Conservation (phyloP, 1,140 invertebrate species). For the Plodia interpunctella region DNA sequence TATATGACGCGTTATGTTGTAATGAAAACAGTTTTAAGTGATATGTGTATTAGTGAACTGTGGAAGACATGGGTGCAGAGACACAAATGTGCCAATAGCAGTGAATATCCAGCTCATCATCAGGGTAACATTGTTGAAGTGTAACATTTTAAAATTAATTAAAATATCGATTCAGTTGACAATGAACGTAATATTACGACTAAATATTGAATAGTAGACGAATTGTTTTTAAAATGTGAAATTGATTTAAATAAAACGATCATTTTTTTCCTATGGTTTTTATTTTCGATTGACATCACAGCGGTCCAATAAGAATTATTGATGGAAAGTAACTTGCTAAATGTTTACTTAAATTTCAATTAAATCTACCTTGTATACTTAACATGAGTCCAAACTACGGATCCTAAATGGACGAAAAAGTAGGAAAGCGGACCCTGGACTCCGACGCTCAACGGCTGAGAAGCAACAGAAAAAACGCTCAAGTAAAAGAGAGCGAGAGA, state of each 20-base stretch:
- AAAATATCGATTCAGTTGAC: neutral
- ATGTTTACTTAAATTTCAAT: no score
- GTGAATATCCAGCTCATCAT: constrained; percentile 51
- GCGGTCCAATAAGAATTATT: no score
- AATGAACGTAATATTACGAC: constrained; percentile 20
- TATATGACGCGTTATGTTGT: neutral
- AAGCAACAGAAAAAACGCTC: no score
- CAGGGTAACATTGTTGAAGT: constrained; percentile 40
- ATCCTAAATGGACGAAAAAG: no score
- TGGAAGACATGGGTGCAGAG: constrained; percentile 13
- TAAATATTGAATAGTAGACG: constrained; percentile 34
- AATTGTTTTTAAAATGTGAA: constrained; percentile 41
- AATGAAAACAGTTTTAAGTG: neutral
- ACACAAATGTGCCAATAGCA: constrained; percentile 46
- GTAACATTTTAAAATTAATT: neutral
- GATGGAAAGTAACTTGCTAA: no score
- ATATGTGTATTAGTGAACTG: neutral
- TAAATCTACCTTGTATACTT: no score
- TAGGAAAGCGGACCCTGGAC: no score
- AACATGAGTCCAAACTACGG: no score
- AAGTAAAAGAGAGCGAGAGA: no score
- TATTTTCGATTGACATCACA: constrained; percentile 16
- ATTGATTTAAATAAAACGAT: constrained; percentile 52
- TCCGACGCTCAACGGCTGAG: no score
- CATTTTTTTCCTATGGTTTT: constrained; percentile 26